Percentiles rank a stretch among this genome's conserved stretches.
Conservation (phyloP, 92 coral and sea anemone genomes). For the Umimayanthus chanpuru region DNA sequence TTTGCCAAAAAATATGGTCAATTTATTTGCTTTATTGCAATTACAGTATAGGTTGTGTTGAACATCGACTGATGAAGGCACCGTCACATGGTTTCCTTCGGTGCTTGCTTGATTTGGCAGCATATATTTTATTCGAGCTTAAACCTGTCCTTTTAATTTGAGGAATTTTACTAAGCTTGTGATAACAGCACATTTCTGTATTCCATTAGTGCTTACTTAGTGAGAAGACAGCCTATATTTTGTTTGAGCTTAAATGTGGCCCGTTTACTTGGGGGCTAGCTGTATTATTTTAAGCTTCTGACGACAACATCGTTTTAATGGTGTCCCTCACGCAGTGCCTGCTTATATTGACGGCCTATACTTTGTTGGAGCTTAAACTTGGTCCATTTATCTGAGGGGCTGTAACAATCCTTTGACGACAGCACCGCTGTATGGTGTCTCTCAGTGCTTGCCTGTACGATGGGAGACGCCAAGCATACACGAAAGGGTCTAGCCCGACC, state of each 20-base stretch:
- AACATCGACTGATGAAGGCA: too few relatives aligned
- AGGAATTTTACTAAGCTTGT: not conserved
- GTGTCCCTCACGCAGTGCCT: not conserved
- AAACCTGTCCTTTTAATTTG: not conserved
- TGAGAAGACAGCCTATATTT: not conserved
- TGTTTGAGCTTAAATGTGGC: not conserved
- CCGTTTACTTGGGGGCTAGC: not conserved
- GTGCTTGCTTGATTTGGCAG: not conserved
- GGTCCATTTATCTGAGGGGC: not conserved
- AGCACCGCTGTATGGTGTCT: conserved; percentile 27
- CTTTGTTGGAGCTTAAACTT: conserved; percentile 24
- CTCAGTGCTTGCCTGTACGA: conserved; percentile 44
- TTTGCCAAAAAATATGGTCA: not conserved
- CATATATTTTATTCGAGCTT: not conserved
- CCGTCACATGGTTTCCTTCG: too few relatives aligned
- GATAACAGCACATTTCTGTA: not conserved
- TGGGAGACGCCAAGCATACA: conserved; percentile 41
- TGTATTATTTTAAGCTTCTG: not conserved
- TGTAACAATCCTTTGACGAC: not conserved
- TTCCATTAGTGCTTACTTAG: not conserved
- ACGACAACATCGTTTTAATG: not conserved
- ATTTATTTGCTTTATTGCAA: too few relatives aligned
- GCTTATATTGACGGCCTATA: not conserved
- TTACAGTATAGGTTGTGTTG: not conserved
- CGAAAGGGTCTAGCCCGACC: conserved; percentile 39